phyloP scores from a whole-genome alignment of 2,888 invertebrate genomes.

The Tetanocera ferruginea region DNA sequence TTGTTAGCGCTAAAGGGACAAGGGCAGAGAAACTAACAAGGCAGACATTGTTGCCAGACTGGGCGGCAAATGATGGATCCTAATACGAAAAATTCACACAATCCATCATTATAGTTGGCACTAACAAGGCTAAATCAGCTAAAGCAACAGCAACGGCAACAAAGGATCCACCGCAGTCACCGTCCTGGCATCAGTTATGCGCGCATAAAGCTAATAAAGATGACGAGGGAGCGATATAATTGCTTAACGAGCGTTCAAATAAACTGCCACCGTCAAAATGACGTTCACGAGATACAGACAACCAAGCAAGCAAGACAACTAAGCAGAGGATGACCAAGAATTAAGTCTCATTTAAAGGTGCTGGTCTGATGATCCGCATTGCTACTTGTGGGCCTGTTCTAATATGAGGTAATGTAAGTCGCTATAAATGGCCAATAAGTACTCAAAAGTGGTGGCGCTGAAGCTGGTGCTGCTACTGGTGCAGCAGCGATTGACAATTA shows the following conservation, averaged over 20 bases:
- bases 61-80: conserved; percentile 31
- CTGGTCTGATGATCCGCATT: neutral
- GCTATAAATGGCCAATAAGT: conserved; percentile 47
- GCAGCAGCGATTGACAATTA: conserved; percentile 19
- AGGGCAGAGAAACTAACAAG: too few relatives aligned
- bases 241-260: conserved; percentile 56
- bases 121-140: conserved; percentile 66
- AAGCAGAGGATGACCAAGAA: too few relatives aligned
- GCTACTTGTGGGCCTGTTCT: conserved; percentile 7
- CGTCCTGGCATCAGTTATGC: neutral
- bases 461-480: neutral
- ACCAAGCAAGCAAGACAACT: too few relatives aligned
- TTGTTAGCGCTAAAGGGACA: too few relatives aligned
- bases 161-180: conserved; percentile 3
- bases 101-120: conserved; percentile 65
- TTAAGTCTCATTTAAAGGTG: neutral
- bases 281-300: neutral
- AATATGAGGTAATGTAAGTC: conserved; percentile 51
- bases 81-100: conserved; percentile 61
- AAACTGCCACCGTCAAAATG: conserved; percentile 34
- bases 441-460: conserved; percentile 18
- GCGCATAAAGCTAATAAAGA: conserved; percentile 42
- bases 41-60: neutral
- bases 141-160: conserved; percentile 28
- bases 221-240: conserved; percentile 56